Conservation (phyloP, 1,140 invertebrate species). For the Melitaea cinxia region DNA sequence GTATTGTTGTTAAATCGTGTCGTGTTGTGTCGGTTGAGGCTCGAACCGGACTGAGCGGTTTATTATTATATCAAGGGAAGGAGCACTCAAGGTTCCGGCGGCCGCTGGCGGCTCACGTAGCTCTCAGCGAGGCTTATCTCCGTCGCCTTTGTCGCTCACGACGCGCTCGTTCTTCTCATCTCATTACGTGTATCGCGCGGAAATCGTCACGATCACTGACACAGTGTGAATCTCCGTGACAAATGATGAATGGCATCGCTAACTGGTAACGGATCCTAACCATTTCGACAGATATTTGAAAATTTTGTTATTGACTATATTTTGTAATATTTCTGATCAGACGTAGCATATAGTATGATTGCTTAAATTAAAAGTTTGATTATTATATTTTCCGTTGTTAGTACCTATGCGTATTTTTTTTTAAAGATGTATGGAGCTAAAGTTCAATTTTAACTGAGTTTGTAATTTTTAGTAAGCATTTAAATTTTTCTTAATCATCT, state of each 20-base stretch:
- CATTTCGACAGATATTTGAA: background rate
- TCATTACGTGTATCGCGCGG: conserved; percentile 50
- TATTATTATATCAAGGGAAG: conserved; percentile 76
- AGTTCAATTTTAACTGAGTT: too few relatives aligned
- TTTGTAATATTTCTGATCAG: background rate
- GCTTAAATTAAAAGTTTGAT: too few relatives aligned
- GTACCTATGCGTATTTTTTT: too few relatives aligned
- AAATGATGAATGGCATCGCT: conserved; percentile 6
- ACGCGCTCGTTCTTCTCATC: conserved; percentile 45
- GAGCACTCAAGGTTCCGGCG: conserved; percentile 72
- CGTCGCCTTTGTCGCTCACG: conserved; percentile 68
- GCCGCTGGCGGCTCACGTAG: conserved; percentile 67
- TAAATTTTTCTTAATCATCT: too few relatives aligned
- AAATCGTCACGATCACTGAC: conserved; percentile 48
- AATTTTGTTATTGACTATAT: background rate
- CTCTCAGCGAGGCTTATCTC: conserved; percentile 73
- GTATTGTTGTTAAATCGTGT: conserved; percentile 46
- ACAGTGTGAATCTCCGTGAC: conserved; percentile 13
- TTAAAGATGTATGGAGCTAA: too few relatives aligned
- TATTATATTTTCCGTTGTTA: too few relatives aligned
- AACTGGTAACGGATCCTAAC: background rate
- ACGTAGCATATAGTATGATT: background rate
- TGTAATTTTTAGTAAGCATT: too few relatives aligned
- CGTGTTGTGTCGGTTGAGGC: conserved; percentile 71
- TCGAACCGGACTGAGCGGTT: conserved; percentile 72